Base-by-base conservation (phyloP, 2,113 vertebrate genomes). In the Nyctereutes procyonoides region DNA sequence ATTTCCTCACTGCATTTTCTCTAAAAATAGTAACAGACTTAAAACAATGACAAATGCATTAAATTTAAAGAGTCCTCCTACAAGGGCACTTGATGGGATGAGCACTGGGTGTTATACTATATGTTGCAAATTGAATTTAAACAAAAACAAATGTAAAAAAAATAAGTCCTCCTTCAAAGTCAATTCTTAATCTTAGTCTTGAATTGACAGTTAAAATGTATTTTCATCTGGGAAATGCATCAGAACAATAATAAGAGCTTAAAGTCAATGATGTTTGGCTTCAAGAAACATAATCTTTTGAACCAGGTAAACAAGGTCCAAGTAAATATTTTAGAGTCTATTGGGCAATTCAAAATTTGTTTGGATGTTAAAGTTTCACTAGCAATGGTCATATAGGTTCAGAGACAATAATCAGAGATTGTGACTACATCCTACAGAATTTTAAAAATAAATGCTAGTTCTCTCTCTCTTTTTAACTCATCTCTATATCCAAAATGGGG, bases 1-100 rank as follows among this genome's bases (percentile, higher is more conserved):
- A 62, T 6, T 63, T 16, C n/a, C 67, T 95, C 84, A 22, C 10
- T 85, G 20, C 5, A 26, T 89, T 91, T 91, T 60, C n/a, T 92
- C n/a, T 93, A 77, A 73, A 96, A 91, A 91, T n/a, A 84, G 19
- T 56, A 86, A 71, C 12, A 82, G 43, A 92, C 58, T 63, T 73
- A 77, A 43, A 81, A 86, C 8, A 81, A 63, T 73, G 38, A 82
- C 12, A 89, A 86, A 97, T 32, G 48, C 12, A 85, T 30, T 85
- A 65, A 81, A 84, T 90, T 94, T 65, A 35, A 56, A 89, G 87
- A 74, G 32, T 67, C 28, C 30, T 90, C 28, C 24, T 38, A 43
- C 79, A 91, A 56, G 6, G 26, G 26, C 28, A 4, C 26, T 63
- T 43, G 43, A 43, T 43, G 43, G 43, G 43, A 43, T 43, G 43